Evolutionary conservation across 1,140 invertebrate genomes (phyloP).

Genomic region (Theocolax elegans): DNA sequence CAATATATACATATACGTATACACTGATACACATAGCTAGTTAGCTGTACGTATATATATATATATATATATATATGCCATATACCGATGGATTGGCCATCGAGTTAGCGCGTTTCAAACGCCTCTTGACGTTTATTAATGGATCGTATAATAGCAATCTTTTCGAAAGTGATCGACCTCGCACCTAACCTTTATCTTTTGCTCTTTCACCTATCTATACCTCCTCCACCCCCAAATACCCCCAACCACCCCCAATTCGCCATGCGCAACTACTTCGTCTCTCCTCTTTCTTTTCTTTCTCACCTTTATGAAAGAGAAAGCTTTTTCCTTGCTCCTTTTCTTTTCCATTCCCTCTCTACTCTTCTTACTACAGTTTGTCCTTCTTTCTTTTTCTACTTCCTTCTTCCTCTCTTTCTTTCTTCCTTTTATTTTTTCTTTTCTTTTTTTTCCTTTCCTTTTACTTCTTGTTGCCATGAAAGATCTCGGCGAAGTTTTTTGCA

Average conservation of each 20-base stretch:
- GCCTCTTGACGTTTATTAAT: conserved; percentile 48
- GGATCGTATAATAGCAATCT: conserved; percentile 34
- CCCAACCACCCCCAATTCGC: too few species aligned
- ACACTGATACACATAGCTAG: too few species aligned
- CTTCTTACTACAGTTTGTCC: background rate
- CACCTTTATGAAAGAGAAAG: conserved; percentile 20
- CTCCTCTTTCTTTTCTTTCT: background rate
- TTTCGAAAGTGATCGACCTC: conserved; percentile 13
- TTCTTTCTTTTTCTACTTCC: background rate
- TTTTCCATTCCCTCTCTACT: background rate
- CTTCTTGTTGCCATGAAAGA: background rate
- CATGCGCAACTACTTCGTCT: background rate
- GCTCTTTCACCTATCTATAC: background rate
- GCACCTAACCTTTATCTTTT: conserved; percentile 9
- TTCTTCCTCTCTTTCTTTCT: background rate
- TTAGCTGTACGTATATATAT: too few species aligned
- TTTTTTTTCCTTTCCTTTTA: background rate
- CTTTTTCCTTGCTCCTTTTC: background rate
- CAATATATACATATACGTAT: too few species aligned
- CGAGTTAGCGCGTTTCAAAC: conserved; percentile 26
- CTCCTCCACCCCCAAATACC: too few species aligned
- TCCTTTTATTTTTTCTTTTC: background rate
- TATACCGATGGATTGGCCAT: conserved; percentile 14
- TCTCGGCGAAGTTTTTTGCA: conserved; percentile 10
- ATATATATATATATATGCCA: too few species aligned